A percentile compares a stretch with the other conserved stretches of the same genome.
Conservation (phyloP, 2,113 vertebrate genomes). For the Willisornis vidua region DNA sequence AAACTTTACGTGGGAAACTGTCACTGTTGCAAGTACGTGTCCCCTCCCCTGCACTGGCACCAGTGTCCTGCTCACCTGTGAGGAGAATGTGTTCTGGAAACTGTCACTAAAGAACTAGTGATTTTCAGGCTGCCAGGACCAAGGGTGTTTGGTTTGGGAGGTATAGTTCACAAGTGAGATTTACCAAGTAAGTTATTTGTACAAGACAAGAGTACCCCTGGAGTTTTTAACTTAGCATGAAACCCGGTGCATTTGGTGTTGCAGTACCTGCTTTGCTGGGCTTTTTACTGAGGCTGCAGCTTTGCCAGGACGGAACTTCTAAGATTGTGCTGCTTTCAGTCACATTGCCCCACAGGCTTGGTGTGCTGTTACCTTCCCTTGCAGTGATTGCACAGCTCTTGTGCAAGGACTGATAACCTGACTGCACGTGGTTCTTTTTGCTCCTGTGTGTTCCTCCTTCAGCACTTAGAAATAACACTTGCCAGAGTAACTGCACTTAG, state of each 20-base stretch:
- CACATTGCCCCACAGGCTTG: neutral
- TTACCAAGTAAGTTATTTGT: neutral
- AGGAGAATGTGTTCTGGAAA: neutral
- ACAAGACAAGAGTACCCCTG: neutral
- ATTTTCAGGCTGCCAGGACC: neutral
- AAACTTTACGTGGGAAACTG: neutral
- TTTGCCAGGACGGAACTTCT: neutral
- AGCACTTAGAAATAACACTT: neutral
- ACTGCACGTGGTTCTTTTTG: neutral
- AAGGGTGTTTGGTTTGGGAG: neutral
- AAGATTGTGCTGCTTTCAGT: neutral
- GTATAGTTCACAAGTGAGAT: neutral
- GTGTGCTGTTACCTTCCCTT: neutral
- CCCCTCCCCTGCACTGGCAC: neutral
- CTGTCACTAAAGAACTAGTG: neutral
- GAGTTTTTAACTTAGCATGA: neutral
- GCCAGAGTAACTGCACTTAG: neutral
- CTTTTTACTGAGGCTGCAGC: neutral
- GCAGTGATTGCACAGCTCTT: neutral
- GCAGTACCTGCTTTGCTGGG: neutral
- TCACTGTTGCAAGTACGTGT: neutral
- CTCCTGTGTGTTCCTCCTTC: neutral
- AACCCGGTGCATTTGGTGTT: neutral
- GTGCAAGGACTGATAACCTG: neutral
- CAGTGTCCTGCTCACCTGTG: neutral